These are phyloP conservation scores for Schizothorax lantsangensis DNA, from an alignment of 2,797 vertebrate species.

Conservation along the genomic window DNA sequence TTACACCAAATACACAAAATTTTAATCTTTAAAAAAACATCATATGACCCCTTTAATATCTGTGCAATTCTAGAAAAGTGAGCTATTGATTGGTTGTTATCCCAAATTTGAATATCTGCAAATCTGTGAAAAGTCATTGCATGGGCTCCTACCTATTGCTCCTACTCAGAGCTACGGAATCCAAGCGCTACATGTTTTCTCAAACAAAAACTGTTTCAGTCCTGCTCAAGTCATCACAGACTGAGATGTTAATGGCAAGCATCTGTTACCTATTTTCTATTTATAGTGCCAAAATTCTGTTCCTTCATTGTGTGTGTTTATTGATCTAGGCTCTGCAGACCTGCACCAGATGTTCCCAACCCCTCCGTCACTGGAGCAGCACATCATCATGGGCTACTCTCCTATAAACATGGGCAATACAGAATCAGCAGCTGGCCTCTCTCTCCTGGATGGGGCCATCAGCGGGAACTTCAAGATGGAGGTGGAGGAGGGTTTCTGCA, in stretches of 20 bases:
- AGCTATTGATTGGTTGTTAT: neutral
- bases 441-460: slow-evolving; percentile 85
- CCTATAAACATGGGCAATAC: slow-evolving; percentile 98
- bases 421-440: slow-evolving; percentile 87
- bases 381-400: slow-evolving; percentile 84
- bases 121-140: neutral
- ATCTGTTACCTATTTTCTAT: slow-evolving; percentile 49
- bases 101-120: neutral
- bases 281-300: slow-evolving; percentile 39
- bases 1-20: too few relatives aligned
- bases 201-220: slow-evolving; percentile 2
- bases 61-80: neutral
- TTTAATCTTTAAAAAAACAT: too few relatives aligned
- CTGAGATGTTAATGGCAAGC: slow-evolving; percentile 22
- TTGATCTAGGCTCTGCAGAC: slow-evolving; percentile 88
- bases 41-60: neutral
- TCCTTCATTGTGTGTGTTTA: slow-evolving; percentile 42
- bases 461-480: slow-evolving; percentile 93
- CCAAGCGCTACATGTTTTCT: neutral
- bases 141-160: neutral
- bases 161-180: neutral
- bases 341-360: slow-evolving; percentile 99
- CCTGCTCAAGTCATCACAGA: neutral
- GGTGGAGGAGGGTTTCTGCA: slow-evolving; percentile 97
- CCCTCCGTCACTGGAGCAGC: slow-evolving; percentile 93